Evolutionary conservation across 2,888 invertebrate species (phyloP), one percentile per base, ranked within the genome.

Genomic region (Rotaria sp.): DNA sequence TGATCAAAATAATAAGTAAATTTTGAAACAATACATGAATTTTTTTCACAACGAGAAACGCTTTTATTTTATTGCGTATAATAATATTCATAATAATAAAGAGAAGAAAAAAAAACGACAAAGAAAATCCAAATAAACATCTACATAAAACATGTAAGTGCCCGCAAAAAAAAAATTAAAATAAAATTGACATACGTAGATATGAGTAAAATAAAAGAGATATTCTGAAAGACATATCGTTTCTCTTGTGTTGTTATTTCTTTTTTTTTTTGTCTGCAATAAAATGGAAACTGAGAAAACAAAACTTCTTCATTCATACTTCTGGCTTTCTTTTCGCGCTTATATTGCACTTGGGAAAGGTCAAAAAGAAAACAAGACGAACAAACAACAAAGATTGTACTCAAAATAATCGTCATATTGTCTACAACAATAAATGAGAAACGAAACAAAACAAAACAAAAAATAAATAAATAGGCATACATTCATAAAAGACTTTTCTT

Each of bases 121-220:
- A 67, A 67, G 67, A 67, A 67, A 67, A 67, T 67, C 8, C 18
- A 67, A 67, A 67, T 67, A 67, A 67, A 67, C 67, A 67, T 67
- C 35, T 67, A 67, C 67, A 67, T 67, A 67, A 67, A 67, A 67
- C 67, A 67, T 67, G 67, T 67, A 67, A 67, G 67, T 67, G 67
- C 67, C 67, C 67, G 21, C 67, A 67, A 67, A 67, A 67, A 52
- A 45, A 21, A 67, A 67, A 10, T 67, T 67, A 67, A 67, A 67
- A 67, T 67, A 67, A 67, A 67, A 67, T 67, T 67, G 67, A 67
- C 67, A 67, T 67, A 67, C 67, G 67, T 67, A 67, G 67, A 67
- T 67, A 67, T 67, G 67, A 67, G 67, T 67, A 67, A 67, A 67
- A 67, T 67, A 67, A 67, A 67, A 67, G 67, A 67, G 67, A 35